Percentiles rank a stretch among this genome's conserved stretches.
These are phyloP conservation scores for Tipula lateralis DNA, from an alignment of 2,888 invertebrate genomes.

Conservation along the genomic window DNA sequence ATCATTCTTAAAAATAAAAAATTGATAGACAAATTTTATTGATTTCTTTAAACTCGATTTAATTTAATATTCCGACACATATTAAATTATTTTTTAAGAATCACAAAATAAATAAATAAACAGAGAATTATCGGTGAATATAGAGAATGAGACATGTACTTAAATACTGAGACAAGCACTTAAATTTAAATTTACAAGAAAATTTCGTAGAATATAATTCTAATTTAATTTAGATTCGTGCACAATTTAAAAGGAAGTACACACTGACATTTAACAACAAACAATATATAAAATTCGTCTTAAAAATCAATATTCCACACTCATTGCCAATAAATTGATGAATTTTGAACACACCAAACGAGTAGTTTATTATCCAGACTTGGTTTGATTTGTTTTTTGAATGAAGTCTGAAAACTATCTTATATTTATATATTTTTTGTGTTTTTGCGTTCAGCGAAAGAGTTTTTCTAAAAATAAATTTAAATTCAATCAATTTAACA, in stretches of 20 bases:
- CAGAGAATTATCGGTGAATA: not conserved
- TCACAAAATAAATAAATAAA: not conserved
- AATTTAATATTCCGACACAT: not conserved
- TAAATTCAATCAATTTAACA: conserved; percentile 30
- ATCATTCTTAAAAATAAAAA: not conserved
- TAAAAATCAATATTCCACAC: not conserved
- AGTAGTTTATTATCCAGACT: not conserved
- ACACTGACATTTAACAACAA: not conserved
- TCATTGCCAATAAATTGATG: not conserved
- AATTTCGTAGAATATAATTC: not conserved
- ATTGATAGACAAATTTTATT: conserved; percentile 24
- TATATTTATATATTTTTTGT: not conserved
- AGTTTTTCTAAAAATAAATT: conserved; percentile 13
- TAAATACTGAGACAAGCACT: no score
- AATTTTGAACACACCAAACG: not conserved
- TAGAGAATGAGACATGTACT: not conserved
- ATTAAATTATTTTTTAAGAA: not conserved
- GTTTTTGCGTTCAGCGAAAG: not conserved
- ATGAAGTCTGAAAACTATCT: not conserved
- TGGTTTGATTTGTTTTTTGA: not conserved
- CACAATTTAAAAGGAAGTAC: not conserved
- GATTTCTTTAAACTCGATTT: not conserved
- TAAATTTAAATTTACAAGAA: not conserved
- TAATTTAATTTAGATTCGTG: not conserved
- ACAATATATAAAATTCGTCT: not conserved